Evolutionary conservation across 1,140 invertebrate genomes (phyloP), one percentile per base, ranked within the genome.

Genomic region (Gryllus bimaculatus): DNA sequence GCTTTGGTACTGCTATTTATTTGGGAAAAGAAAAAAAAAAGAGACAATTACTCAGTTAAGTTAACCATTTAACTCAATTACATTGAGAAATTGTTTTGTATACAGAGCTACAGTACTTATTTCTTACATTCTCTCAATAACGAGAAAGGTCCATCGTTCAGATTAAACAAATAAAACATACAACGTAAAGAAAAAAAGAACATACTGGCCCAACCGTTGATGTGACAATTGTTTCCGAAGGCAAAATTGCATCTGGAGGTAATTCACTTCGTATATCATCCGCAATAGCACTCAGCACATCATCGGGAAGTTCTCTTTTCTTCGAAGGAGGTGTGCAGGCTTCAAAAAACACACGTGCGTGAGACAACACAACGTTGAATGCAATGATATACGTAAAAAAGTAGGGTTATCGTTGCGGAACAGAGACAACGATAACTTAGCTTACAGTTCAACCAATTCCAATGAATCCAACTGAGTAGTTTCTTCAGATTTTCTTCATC

Each of bases 171-270:
- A 39, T 39, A 39, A 5, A 39, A 5, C 26, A 39, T 39, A 39
- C 26, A 39, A 39, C 5, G 1, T 39, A 39, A 39, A 39, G 26
- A 4, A 76, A 26, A 47, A 76, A 20, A 20, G 7, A 47, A 77
- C 76, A 15, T 20, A 77, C 76, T 20, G 47, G 47, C 10, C 76
- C 76, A 77, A 20, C 18, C 8, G 15, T 47, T n/a, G 78, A 66
- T 48, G 47, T 5, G 15, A 20, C 20, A 8, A 79, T 79, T 18
- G 13, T 77, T 20, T 79, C 79, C 8, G 79, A 79, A 7, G 79
- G 79, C n/a, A 79, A 48, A 48, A 77, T n/a, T 8, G n/a, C 79
- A 48, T 73, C 79, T 5, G n/a, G 47, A 7, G 79, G 79, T 39
- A 79, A 21, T 12, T 48, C 21, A 20, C n/a, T 74, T 48, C 79